A percentile compares a stretch with the other conserved stretches of the same genome.
Evolutionary conservation across 2,113 vertebrate species (phyloP).

Genomic region (Rhynchopsitta pachyrhyncha): DNA sequence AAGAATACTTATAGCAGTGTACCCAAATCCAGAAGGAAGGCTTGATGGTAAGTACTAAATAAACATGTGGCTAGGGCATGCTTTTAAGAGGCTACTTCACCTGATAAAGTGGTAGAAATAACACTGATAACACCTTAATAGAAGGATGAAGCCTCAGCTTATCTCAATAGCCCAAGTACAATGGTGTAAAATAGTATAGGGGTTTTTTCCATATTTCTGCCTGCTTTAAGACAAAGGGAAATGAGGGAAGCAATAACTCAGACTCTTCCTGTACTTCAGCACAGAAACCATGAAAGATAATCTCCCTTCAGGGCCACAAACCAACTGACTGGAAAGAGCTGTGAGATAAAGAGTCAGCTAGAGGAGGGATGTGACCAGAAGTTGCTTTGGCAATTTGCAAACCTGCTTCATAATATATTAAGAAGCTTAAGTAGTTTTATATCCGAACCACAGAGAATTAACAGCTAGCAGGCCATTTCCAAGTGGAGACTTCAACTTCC

Average conservation of each 20-base stretch:
- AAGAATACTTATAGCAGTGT: neutral
- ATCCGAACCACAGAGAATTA: neutral
- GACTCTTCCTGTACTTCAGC: neutral
- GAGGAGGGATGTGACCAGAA: neutral
- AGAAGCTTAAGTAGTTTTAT: neutral
- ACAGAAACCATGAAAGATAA: neutral
- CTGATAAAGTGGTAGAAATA: neutral
- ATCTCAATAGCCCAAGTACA: neutral
- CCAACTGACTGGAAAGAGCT: neutral
- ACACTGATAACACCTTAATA: neutral
- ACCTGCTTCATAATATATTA: neutral
- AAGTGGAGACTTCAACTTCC: neutral
- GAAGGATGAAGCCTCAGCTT: neutral
- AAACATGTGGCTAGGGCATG: neutral
- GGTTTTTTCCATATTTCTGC: neutral
- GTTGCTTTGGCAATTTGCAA: neutral
- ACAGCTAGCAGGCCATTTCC: neutral
- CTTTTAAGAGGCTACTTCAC: neutral
- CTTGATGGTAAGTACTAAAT: neutral
- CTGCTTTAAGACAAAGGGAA: neutral
- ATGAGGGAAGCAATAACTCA: neutral
- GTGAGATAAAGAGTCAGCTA: neutral
- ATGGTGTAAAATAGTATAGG: neutral
- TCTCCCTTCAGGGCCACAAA: neutral
- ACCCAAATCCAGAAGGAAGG: neutral